Conservation (phyloP, 2,113 vertebrate genomes). For the Stercorarius parasiticus region DNA sequence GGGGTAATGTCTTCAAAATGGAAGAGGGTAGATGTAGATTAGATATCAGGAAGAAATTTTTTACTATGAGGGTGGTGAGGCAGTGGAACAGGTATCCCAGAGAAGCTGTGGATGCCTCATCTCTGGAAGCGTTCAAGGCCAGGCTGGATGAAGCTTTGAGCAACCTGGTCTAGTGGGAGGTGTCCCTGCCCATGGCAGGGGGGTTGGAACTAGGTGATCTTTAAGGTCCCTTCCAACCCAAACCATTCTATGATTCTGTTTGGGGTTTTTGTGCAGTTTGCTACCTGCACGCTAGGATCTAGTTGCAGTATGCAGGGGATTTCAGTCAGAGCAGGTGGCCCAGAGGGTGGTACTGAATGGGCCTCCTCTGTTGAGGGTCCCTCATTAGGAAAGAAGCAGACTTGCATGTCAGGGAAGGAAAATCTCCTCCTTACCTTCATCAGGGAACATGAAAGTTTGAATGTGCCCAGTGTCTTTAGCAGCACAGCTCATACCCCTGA, state of each 20-base stretch:
- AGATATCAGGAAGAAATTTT: no score
- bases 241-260: no score
- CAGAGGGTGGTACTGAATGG: background rate
- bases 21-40: no score
- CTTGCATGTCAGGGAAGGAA: background rate
- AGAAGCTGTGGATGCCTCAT: no score
- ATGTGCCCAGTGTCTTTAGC: background rate
- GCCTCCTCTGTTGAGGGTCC: background rate
- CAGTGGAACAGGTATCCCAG: no score
- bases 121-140: no score
- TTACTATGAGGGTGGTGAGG: no score
- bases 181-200: background rate
- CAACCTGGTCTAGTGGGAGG: no score
- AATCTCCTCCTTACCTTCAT: background rate
- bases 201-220: no score
- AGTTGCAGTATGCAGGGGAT: accelerated
- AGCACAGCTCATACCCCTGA: background rate
- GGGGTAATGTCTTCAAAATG: background rate
- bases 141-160: no score
- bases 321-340: background rate
- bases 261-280: background rate
- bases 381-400: background rate
- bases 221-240: no score
- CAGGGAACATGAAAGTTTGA: background rate
- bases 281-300: accelerated